Evolutionary conservation across 2,797 vertebrate species (phyloP).

Genomic region (Catostomus latipinnis): DNA sequence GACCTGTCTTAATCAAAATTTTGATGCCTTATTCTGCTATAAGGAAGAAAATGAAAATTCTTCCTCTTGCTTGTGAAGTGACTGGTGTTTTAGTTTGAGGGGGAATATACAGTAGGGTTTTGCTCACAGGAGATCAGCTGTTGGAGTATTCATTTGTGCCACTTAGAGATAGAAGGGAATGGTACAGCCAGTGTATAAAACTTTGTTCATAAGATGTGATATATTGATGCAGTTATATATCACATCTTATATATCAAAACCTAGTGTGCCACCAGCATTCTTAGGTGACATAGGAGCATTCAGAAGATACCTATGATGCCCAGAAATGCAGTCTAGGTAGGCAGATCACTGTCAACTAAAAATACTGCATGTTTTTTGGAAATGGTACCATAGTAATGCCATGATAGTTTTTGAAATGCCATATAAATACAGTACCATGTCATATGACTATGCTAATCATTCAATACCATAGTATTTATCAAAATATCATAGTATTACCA

Average conservation of each 20-base stretch:
- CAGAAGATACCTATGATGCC: background rate
- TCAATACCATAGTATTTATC: too few species aligned
- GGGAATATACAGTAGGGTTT: slow-evolving; percentile 5
- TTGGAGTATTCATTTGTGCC: slow-evolving; percentile 31
- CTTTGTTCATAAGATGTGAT: background rate
- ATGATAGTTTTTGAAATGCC: background rate
- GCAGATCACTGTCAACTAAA: background rate
- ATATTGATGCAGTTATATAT: background rate
- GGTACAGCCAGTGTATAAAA: background rate
- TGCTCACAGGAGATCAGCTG: slow-evolving; percentile 5
- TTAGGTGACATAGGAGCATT: background rate
- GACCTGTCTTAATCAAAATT: slow-evolving; percentile 39
- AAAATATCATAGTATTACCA: too few species aligned
- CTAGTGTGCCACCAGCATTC: background rate
- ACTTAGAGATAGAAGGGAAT: slow-evolving; percentile 20
- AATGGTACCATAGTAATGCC: too few species aligned
- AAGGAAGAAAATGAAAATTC: background rate
- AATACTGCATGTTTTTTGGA: background rate
- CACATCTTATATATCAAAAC: background rate
- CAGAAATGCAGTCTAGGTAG: background rate
- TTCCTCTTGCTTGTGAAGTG: background rate
- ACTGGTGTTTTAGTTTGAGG: background rate
- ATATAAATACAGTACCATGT: background rate
- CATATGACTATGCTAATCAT: too few species aligned
- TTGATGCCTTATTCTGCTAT: slow-evolving; percentile 28